A percentile compares a stretch with the other conserved stretches of the same genome.
Conservation (phyloP, 37 sponge, comb jelly and placozoan species). For the Beroe forskalii region DNA sequence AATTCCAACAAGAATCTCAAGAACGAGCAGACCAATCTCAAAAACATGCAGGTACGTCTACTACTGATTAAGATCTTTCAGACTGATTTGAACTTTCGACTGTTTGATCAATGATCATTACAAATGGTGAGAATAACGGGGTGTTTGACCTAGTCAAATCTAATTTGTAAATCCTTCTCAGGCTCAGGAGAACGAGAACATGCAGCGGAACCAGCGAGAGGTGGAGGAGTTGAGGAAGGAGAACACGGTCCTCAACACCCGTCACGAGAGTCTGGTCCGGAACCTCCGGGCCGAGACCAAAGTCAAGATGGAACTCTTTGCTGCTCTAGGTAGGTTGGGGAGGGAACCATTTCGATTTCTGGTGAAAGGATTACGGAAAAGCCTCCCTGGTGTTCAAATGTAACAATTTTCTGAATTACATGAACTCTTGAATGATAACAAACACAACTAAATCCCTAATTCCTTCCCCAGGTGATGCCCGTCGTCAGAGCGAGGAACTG, state of each 20-base stretch:
- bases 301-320: conserved; percentile 50
- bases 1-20: conserved; percentile 31
- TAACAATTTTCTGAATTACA: no score
- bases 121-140: no score
- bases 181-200: conserved; percentile 41
- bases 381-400: no score
- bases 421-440: no score
- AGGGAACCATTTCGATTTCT: no score
- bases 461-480: conserved; percentile 65
- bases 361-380: no score
- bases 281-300: conserved; percentile 62
- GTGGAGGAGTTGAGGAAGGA: conserved; percentile 21
- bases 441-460: no score
- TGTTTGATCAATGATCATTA: no score
- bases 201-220: background rate
- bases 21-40: conserved; percentile 32
- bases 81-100: no score
- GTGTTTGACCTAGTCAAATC: no score
- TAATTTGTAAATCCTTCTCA: no score
- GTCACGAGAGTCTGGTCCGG: conserved; percentile 1
- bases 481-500: conserved; percentile 25
- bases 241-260: conserved; percentile 13
- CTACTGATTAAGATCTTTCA: no score
- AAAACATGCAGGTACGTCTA: conserved; percentile 45
- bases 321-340: conserved; percentile 30